A percentile compares a stretch with the other conserved stretches of the same genome.
phyloP scores from a whole-genome alignment of 2,797 vertebrate genomes.

The Ctenopoma multispine region DNA sequence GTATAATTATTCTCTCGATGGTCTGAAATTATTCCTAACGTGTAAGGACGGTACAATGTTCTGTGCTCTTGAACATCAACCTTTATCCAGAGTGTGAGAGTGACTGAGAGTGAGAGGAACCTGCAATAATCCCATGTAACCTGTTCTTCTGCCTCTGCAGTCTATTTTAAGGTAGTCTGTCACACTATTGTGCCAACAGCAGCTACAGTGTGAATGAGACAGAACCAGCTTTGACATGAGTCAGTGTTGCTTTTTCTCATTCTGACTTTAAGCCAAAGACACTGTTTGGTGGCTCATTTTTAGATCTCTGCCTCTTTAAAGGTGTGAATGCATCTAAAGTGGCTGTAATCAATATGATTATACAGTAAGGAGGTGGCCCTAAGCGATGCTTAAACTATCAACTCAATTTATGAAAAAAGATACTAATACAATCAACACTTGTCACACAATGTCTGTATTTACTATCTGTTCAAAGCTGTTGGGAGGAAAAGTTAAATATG shows the following conservation, averaged over 20 bases:
- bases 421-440: too few species aligned
- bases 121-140: slow-evolving; percentile 50
- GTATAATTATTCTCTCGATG: slow-evolving; percentile 12
- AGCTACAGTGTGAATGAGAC: slow-evolving; percentile 27
- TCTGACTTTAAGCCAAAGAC: not conserved
- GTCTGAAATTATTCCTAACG: not conserved
- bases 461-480: not conserved
- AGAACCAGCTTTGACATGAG: slow-evolving; percentile 5
- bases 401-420: too few species aligned
- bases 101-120: slow-evolving; percentile 30
- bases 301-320: not conserved
- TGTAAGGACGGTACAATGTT: not conserved
- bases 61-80: slow-evolving; percentile 5
- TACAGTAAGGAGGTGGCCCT: too few species aligned
- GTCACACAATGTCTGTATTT: not conserved
- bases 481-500: not conserved
- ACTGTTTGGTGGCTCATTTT: not conserved
- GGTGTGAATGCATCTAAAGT: not conserved
- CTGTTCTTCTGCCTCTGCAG: slow-evolving; percentile 47
- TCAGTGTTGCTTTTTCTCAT: not conserved
- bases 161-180: slow-evolving; percentile 62
- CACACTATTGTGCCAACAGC: slow-evolving; percentile 37
- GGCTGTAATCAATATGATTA: not conserved
- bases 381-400: too few species aligned
- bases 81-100: slow-evolving; percentile 26